A percentile compares a stretch with the other conserved stretches of the same genome.
These are phyloP conservation scores for Potorous gilbertii DNA, from an alignment of 2,797 vertebrate genomes.

Conservation along the genomic window DNA sequence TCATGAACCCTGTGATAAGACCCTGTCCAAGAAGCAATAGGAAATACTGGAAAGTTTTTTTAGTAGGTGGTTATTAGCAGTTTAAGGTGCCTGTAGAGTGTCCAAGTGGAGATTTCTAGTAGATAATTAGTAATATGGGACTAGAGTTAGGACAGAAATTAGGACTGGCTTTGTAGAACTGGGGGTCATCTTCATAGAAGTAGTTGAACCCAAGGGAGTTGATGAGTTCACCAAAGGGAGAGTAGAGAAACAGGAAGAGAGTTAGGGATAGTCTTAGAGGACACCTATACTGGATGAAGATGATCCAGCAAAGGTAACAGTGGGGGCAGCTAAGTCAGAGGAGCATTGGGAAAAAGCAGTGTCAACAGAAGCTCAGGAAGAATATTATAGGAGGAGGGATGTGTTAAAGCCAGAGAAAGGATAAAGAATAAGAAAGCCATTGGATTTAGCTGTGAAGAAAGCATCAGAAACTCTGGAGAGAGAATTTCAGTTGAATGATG, in stretches of 20 bases:
- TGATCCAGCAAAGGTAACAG: background rate
- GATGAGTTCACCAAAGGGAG: background rate
- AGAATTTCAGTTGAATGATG: background rate
- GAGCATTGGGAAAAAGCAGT: background rate
- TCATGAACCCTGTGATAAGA: too few relatives aligned
- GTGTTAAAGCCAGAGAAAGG: background rate
- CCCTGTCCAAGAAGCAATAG: too few relatives aligned
- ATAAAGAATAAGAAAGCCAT: too few relatives aligned
- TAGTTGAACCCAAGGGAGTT: background rate
- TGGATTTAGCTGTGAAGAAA: too few relatives aligned
- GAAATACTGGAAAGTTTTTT: background rate
- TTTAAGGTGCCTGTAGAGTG: background rate
- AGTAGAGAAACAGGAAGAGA: background rate
- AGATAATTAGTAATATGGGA: background rate
- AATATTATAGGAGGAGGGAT: background rate
- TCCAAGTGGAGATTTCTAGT: background rate
- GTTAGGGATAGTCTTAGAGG: background rate
- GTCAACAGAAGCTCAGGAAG: background rate
- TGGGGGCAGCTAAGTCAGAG: background rate
- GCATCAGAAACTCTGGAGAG: background rate
- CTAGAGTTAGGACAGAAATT: background rate
- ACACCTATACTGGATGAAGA: background rate
- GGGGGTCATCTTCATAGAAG: background rate
- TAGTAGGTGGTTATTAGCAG: background rate
- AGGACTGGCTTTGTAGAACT: background rate